Conservation (phyloP, 1,140 invertebrate genomes). For the Eupeodes corollae region DNA sequence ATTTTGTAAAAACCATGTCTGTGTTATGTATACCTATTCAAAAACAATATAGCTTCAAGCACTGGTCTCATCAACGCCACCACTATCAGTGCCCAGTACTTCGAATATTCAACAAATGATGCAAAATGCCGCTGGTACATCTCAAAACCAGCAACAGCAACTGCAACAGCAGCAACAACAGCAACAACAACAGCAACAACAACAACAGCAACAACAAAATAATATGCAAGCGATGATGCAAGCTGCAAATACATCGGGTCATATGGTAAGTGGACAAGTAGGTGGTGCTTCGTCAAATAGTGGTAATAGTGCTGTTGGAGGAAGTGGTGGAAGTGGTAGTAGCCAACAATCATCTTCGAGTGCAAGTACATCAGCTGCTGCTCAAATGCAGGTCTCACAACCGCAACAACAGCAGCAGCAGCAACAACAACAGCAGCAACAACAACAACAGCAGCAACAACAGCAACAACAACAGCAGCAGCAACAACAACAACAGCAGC, state of each 20-base stretch:
- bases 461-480: conserved; percentile 15
- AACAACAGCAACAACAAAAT: conserved; percentile 3
- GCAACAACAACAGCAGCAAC: conserved; percentile 5
- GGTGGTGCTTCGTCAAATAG: not conserved
- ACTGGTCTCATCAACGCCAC: conserved; percentile 34
- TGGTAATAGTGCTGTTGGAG: conserved; percentile 4
- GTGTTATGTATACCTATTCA: too few species aligned
- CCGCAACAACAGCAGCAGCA: conserved; percentile 11
- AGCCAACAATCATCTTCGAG: conserved; percentile 18
- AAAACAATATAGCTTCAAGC: conserved; percentile 28
- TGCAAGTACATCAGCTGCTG: conserved; percentile 20
- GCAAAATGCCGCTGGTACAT: conserved; percentile 18
- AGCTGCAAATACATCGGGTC: not conserved
- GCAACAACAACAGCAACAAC: conserved; percentile 7
- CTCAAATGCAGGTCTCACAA: conserved; percentile 6
- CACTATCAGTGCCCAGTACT: conserved; percentile 31
- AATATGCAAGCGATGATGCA: not conserved
- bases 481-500: conserved; percentile 15
- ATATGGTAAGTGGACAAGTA: not conserved
- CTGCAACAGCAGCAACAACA: conserved; percentile 9
- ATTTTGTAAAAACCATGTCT: not conserved
- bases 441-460: conserved; percentile 8
- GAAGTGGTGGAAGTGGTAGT: not conserved
- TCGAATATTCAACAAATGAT: conserved; percentile 33
- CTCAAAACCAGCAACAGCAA: not conserved